These are phyloP conservation scores for Lutraria rhynchaena DNA, from an alignment of 1,140 invertebrate species.

Conservation along the genomic window DNA sequence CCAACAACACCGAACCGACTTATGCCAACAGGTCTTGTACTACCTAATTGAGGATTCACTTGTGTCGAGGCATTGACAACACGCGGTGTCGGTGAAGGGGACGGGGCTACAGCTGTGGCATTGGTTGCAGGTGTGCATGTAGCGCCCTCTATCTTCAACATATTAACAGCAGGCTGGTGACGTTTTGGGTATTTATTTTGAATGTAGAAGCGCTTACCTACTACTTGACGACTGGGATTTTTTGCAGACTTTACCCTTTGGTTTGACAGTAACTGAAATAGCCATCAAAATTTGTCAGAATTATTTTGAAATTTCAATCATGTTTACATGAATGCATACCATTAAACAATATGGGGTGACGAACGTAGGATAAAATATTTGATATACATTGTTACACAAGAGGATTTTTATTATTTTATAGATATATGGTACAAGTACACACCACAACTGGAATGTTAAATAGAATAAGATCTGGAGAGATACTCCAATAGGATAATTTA, in stretches of 20 bases:
- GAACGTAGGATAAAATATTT: not conserved
- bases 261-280: slow-evolving; percentile 14
- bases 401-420: no score
- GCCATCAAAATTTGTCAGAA: no score
- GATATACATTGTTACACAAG: no score
- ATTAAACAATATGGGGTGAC: not conserved
- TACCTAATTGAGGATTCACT: slow-evolving; percentile 46
- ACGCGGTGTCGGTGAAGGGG: slow-evolving; percentile 46
- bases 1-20: slow-evolving; percentile 25
- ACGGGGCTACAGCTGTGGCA: slow-evolving; percentile 5
- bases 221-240: slow-evolving; percentile 53
- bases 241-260: slow-evolving; percentile 58
- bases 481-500: no score
- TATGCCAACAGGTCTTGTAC: slow-evolving; percentile 14
- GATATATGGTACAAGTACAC: no score
- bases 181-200: slow-evolving; percentile 42
- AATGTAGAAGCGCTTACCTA: slow-evolving; percentile 59
- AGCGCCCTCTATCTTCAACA: slow-evolving; percentile 56
- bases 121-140: slow-evolving; percentile 39
- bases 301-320: no score
- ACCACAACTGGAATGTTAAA: no score
- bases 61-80: slow-evolving; percentile 9
- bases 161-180: slow-evolving; percentile 53
- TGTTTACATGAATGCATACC: no score
- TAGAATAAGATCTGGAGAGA: no score